These are phyloP conservation scores for Melieria picta DNA, from an alignment of 2,888 invertebrate species.

Conservation along the genomic window DNA sequence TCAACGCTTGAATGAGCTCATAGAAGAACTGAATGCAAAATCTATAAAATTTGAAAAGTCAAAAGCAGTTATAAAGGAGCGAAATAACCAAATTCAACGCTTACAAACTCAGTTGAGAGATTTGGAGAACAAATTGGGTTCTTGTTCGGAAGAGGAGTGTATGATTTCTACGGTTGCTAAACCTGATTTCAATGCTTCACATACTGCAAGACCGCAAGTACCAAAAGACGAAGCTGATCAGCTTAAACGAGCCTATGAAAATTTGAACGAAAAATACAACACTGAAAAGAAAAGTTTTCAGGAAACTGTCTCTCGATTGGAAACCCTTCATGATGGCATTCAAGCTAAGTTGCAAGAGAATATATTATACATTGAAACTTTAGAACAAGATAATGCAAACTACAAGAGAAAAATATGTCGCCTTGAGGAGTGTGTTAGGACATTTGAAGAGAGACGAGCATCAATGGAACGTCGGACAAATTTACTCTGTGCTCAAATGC, in stretches of 20 bases:
- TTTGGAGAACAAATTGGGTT: slow-evolving; percentile 48
- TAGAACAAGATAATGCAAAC: slow-evolving; percentile 74
- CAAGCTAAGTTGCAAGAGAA: slow-evolving; percentile 79
- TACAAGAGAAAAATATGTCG: slow-evolving; percentile 73
- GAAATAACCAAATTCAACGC: slow-evolving; percentile 69
- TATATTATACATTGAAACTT: slow-evolving; percentile 77
- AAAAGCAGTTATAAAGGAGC: slow-evolving; percentile 68
- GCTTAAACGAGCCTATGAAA: slow-evolving; percentile 47
- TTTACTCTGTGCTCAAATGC: slow-evolving; percentile 71
- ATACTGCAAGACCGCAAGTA: slow-evolving; percentile 15
- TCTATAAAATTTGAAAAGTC: slow-evolving; percentile 69
- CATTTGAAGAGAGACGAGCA: slow-evolving; percentile 72
- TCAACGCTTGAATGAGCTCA: slow-evolving; percentile 63
- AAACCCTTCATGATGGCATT: slow-evolving; percentile 61
- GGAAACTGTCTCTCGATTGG: slow-evolving; percentile 54
- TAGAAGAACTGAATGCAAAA: slow-evolving; percentile 68
- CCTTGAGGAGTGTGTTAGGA: slow-evolving; percentile 74
- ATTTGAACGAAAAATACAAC: slow-evolving; percentile 47
- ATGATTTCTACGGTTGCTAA: slow-evolving; percentile 13
- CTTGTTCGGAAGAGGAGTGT: slow-evolving; percentile 51
- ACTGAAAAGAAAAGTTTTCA: slow-evolving; percentile 57
- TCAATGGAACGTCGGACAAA: slow-evolving; percentile 72
- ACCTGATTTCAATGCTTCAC: slow-evolving; percentile 36
- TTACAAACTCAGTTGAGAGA: slow-evolving; percentile 54
- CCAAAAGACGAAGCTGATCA: slow-evolving; percentile 41